A percentile compares a stretch with the other conserved stretches of the same genome.
Conservation (phyloP, 2,888 invertebrate species). For the Rotaria socialis region DNA sequence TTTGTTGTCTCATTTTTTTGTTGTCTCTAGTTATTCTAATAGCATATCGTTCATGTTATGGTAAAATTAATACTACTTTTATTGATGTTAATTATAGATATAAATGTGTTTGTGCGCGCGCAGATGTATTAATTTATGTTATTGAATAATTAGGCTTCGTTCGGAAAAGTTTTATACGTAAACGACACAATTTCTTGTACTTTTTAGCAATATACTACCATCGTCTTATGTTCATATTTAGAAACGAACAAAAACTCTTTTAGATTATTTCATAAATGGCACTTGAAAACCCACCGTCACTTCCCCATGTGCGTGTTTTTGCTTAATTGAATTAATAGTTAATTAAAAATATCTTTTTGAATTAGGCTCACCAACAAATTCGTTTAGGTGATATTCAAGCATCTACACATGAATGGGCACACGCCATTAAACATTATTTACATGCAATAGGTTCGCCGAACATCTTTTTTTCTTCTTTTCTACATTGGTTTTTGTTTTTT, state of each 20-base stretch:
- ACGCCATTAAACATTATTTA: not conserved
- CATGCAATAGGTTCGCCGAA: not conserved
- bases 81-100: not conserved
- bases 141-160: not conserved
- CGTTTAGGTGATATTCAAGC: conserved; percentile 9
- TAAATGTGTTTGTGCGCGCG: not conserved
- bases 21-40: not conserved
- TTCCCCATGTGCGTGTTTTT: not conserved
- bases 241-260: not conserved
- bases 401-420: not conserved
- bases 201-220: not conserved
- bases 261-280: not conserved
- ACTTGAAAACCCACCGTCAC: not conserved
- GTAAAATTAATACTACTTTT: not conserved
- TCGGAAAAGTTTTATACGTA: not conserved
- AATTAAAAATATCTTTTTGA: not conserved
- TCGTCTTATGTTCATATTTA: not conserved
- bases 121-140: not conserved
- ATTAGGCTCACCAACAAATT: conserved; percentile 7
- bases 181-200: not conserved
- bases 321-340: not conserved
- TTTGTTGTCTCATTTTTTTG: too few species aligned
- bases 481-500: not conserved
- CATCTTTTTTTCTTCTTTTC: too few species aligned
- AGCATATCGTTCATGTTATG: too few species aligned